phyloP scores from a whole-genome alignment of 2,113 vertebrate genomes.

The Ictalurus furcatus region DNA sequence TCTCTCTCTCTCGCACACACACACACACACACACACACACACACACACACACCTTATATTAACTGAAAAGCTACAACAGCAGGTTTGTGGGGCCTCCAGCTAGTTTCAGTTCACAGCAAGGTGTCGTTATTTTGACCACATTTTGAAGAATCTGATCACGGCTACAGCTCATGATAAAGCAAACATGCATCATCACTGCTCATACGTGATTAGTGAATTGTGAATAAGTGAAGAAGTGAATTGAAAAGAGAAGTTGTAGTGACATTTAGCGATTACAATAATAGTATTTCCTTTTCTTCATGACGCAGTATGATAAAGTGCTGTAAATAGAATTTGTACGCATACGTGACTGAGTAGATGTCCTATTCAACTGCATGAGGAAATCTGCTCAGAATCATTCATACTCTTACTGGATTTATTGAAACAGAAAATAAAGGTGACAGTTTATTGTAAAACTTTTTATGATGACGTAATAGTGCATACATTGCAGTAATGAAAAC shows the following conservation, averaged over 20 bases:
- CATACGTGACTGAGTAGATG: background rate
- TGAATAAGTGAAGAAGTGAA: background rate
- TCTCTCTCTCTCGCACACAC: background rate
- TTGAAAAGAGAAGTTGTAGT: background rate
- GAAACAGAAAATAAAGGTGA: background rate
- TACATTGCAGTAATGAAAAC: background rate
- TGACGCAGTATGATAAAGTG: background rate
- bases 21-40: background rate
- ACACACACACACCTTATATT: background rate
- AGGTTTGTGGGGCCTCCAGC: background rate
- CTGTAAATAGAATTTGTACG: background rate
- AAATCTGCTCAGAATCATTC: background rate
- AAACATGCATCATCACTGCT: background rate
- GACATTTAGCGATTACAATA: background rate
- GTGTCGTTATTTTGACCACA: constrained; percentile 1
- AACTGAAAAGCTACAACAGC: background rate
- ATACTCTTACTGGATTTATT: background rate
- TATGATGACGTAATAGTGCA: background rate
- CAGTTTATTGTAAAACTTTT: background rate
- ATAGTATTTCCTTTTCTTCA: background rate
- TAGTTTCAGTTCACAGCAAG: constrained; percentile 15
- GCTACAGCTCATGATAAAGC: background rate
- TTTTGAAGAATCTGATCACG: constrained; percentile 2
- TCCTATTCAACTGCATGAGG: background rate
- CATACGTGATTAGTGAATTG: background rate